Percentiles rank a stretch among this genome's conserved stretches.
Evolutionary conservation across 2,888 invertebrate genomes (phyloP).

Genomic region (Strigamia transsilvanica): DNA sequence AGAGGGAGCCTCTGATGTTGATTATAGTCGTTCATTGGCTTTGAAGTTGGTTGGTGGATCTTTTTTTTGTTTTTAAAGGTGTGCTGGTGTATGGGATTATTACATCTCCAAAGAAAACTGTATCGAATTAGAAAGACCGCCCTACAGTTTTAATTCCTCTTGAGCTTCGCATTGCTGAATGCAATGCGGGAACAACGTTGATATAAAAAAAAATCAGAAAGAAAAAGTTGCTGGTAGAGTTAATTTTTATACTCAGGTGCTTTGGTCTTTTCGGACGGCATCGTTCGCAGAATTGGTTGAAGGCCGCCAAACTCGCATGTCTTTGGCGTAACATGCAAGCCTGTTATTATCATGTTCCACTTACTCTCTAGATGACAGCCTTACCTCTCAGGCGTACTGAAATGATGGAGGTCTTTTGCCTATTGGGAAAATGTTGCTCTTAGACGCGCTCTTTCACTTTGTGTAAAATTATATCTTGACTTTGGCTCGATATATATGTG

Average conservation of each 20-base stretch:
- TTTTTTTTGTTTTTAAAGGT: slow-evolving; percentile 40
- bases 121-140: slow-evolving; percentile 48
- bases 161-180: slow-evolving; percentile 9
- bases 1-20: slow-evolving; percentile 46
- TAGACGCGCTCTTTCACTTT: slow-evolving; percentile 7
- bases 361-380: slow-evolving; percentile 49
- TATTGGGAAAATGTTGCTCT: slow-evolving; percentile 46
- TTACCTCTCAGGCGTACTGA: slow-evolving; percentile 37
- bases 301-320: slow-evolving; percentile 47
- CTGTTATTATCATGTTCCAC: slow-evolving; percentile 49
- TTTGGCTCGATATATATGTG: slow-evolving; percentile 37
- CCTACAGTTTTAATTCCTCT: slow-evolving; percentile 39
- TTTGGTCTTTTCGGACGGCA: neutral
- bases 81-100: slow-evolving; percentile 42
- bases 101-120: slow-evolving; percentile 40
- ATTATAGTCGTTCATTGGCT: slow-evolving; percentile 49
- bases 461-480: slow-evolving; percentile 34
- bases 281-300: slow-evolving; percentile 31
- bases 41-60: slow-evolving; percentile 48
- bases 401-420: slow-evolving; percentile 49
- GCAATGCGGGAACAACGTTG: slow-evolving; percentile 21
- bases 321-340: slow-evolving; percentile 46
- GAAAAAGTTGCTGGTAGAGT: slow-evolving; percentile 36
- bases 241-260: slow-evolving; percentile 46
- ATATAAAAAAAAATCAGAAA: slow-evolving; percentile 39